A percentile compares a stretch with the other conserved stretches of the same genome.
Conservation (phyloP, 2,113 vertebrate genomes). For the Rhabdornis inornatus region DNA sequence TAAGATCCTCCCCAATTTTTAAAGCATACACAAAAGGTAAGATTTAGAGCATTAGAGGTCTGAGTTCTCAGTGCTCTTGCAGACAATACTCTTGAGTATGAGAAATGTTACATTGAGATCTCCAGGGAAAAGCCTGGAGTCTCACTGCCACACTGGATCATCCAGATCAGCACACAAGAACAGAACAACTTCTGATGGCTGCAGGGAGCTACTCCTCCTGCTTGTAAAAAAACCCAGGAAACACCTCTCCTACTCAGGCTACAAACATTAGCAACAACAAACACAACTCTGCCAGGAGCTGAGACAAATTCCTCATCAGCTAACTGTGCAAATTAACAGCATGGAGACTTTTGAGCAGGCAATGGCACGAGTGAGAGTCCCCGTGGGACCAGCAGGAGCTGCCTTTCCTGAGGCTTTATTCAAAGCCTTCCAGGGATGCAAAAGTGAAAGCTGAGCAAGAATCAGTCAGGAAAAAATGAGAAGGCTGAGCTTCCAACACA, state of each 20-base stretch:
- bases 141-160: background rate
- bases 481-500: background rate
- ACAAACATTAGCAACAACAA: background rate
- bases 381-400: background rate
- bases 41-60: background rate
- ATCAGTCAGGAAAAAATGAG: background rate
- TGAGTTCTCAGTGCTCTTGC: background rate
- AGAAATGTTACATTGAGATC: background rate
- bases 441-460: background rate
- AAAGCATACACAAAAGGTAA: background rate
- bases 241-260: background rate
- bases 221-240: background rate
- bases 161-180: background rate
- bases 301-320: background rate
- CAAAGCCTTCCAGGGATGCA: background rate
- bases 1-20: background rate
- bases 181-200: background rate
- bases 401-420: background rate
- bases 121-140: background rate
- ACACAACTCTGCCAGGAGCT: background rate
- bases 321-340: background rate
- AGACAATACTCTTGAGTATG: background rate
- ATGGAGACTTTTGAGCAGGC: accelerated
- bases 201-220: background rate
- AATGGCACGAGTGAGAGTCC: background rate